Evolutionary conservation across 2,888 invertebrate species (phyloP).

Genomic region (Poecilobothrus nobilitatus): DNA sequence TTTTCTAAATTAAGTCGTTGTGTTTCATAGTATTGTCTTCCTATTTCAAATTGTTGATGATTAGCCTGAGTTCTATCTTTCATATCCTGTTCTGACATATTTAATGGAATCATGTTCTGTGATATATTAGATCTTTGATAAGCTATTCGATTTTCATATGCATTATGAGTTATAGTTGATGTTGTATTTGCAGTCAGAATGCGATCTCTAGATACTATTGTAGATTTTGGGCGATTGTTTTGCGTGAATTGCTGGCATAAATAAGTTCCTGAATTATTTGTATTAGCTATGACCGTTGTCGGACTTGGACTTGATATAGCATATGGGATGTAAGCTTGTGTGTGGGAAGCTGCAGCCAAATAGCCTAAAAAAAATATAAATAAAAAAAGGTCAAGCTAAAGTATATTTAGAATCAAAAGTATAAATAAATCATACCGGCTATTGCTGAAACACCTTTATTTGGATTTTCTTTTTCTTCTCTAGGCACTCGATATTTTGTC

Average conservation of each 20-base stretch:
- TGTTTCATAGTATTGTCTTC: constrained; percentile 11
- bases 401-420: no score
- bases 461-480: constrained; percentile 17
- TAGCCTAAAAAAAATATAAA: constrained; percentile 12
- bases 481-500: constrained; percentile 50
- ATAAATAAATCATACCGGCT: constrained; percentile 15
- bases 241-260: constrained; percentile 34
- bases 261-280: constrained; percentile 46
- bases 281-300: constrained; percentile 45
- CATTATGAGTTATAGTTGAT: constrained; percentile 6
- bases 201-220: constrained; percentile 6
- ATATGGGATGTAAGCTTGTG: constrained; percentile 41
- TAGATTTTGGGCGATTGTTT: not conserved
- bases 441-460: constrained; percentile 22
- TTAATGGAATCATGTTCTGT: not conserved
- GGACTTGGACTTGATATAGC: constrained; percentile 47
- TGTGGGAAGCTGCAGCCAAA: constrained; percentile 20
- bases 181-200: constrained; percentile 10
- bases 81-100: not conserved
- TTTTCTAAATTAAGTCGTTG: constrained; percentile 13
- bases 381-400: constrained; percentile 10
- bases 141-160: not conserved
- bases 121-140: constrained; percentile 1
- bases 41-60: constrained; percentile 10
- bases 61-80: not conserved